Conservation (phyloP, 2,888 invertebrate species). For the Caenorhabditis sp. region DNA sequence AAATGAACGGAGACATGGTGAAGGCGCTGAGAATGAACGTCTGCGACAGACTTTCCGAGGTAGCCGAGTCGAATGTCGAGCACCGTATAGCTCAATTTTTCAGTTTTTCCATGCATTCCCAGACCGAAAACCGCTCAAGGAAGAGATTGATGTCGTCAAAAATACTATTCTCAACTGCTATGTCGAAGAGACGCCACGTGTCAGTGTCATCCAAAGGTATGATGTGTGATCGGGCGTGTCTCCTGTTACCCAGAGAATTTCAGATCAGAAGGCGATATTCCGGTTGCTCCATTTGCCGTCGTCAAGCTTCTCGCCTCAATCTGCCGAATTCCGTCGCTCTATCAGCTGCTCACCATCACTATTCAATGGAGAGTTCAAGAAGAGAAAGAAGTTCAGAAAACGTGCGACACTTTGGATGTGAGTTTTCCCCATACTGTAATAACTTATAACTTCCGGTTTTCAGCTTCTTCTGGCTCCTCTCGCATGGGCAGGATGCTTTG, state of each 20-base stretch:
- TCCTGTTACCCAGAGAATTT: too few species aligned
- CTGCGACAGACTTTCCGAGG: constrained; percentile 56
- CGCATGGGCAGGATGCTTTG: constrained; percentile 52
- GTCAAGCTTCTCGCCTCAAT: constrained; percentile 46
- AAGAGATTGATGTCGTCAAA: constrained; percentile 32
- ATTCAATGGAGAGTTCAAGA: constrained; percentile 40
- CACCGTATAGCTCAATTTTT: too few species aligned
- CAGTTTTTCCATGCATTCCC: constrained; percentile 66
- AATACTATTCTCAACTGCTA: constrained; percentile 21
- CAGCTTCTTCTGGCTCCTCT: constrained; percentile 60
- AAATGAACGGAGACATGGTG: constrained; percentile 6
- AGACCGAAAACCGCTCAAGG: constrained; percentile 34
- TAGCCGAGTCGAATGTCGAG: neutral
- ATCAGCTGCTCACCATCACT: constrained; percentile 36
- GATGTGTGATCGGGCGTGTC: neutral
- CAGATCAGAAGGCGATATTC: constrained; percentile 25
- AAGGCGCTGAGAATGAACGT: constrained; percentile 54
- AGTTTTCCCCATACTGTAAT: neutral
- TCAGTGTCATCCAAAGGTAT: constrained; percentile 42
- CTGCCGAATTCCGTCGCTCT: constrained; percentile 40
- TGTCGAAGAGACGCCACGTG: constrained; percentile 17
- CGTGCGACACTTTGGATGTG: constrained; percentile 45
- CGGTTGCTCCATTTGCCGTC: constrained; percentile 53
- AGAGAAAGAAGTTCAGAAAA: constrained; percentile 1
- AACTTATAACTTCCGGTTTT: neutral